Evolutionary conservation across 2,797 vertebrate species (phyloP).

Genomic region (Amphiprion clarkii): DNA sequence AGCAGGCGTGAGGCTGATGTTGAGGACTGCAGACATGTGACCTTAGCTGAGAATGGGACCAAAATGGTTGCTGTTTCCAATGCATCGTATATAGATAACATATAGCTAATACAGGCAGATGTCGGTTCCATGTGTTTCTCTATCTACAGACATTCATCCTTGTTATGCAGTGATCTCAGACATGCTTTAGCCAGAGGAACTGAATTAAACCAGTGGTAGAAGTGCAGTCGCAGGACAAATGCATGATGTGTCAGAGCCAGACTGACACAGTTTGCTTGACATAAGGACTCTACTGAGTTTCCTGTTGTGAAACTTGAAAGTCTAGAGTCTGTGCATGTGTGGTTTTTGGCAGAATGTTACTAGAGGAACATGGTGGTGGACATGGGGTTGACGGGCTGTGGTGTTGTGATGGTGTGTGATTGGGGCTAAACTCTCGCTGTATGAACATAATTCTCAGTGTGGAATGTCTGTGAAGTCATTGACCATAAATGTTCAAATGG

Average conservation of each 20-base stretch:
- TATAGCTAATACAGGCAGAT: background rate
- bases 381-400: slow-evolving; percentile 11
- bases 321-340: slow-evolving; percentile 43
- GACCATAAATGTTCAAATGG: background rate
- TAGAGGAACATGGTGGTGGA: slow-evolving; percentile 12
- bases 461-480: background rate
- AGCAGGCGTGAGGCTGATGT: slow-evolving; percentile 34
- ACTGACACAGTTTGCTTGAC: slow-evolving; percentile 45
- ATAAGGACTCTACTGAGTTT: slow-evolving; percentile 45
- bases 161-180: background rate
- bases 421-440: slow-evolving; percentile 18
- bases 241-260: slow-evolving; percentile 23
- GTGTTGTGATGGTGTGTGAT: slow-evolving; percentile 45
- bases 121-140: background rate
- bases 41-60: slow-evolving; percentile 39
- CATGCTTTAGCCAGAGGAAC: background rate
- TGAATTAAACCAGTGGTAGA: slow-evolving; percentile 24
- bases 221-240: slow-evolving; percentile 5
- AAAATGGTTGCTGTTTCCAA: slow-evolving; percentile 63
- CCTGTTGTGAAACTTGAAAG: slow-evolving; percentile 53
- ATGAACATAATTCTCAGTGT: slow-evolving; percentile 4
- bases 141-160: background rate
- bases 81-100: background rate
- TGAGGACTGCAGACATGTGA: slow-evolving; percentile 59
- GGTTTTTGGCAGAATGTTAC: slow-evolving; percentile 51